phyloP scores from a whole-genome alignment of 2,113 vertebrate genomes.

The Pachycephala philippinensis region DNA sequence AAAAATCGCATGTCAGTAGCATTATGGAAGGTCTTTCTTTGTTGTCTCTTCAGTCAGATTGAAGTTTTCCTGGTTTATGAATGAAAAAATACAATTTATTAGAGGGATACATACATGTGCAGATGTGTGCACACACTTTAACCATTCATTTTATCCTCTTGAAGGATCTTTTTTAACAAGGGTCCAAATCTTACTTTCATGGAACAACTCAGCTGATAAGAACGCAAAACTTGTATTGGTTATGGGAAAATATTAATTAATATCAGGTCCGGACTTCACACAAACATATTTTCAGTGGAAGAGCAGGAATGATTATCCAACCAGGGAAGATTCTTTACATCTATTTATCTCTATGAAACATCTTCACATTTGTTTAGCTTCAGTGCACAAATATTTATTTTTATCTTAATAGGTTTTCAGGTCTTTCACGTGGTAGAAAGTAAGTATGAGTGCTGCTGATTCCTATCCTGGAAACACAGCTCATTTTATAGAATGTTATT shows the following conservation, averaged over 20 bases:
- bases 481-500: neutral
- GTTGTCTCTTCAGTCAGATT: neutral
- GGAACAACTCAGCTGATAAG: neutral
- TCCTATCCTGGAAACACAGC: neutral
- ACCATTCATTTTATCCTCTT: neutral
- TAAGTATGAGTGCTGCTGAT: neutral
- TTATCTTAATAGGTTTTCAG: neutral
- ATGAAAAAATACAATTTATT: neutral
- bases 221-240: neutral
- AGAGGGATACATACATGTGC: neutral
- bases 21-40: neutral
- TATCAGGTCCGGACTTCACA: neutral
- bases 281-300: neutral
- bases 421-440: neutral
- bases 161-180: neutral
- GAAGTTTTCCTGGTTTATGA: neutral
- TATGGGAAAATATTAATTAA: neutral
- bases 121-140: neutral
- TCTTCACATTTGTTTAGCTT: neutral
- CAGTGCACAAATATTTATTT: neutral
- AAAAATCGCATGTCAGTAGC: rapidly evolving
- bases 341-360: neutral
- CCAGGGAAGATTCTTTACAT: neutral
- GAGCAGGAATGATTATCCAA: neutral
- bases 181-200: neutral